Evolutionary conservation across 2,888 invertebrate genomes (phyloP), one percentile per base, ranked within the genome.

Genomic region (Dynastes maya): DNA sequence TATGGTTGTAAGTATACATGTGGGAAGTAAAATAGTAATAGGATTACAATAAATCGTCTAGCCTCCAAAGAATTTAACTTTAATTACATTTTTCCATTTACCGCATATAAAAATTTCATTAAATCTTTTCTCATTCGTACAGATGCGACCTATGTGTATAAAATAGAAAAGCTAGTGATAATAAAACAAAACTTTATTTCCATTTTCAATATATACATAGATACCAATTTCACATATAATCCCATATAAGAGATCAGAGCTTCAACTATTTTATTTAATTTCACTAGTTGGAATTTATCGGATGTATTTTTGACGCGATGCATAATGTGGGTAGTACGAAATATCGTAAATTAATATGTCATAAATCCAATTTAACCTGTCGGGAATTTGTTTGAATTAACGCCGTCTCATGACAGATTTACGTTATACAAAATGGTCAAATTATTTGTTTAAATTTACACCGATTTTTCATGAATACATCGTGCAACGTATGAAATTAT

Each of bases 321-420:
- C 11, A 22, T 22, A 22, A 67, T 22, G 22, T n/a, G 11, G 64
- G 32, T 29, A 37, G 67, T 4, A 37, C 22, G 45, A 37, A 37
- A 37, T 37, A 67, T 67, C 16, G 68, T 65, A 65, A 65, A 65
- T 65, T 65, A 65, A 65, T 65, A 65, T 40, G 64, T 37, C 40
- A 40, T 65, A 65, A 37, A 65, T 65, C 65, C 40, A 65, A 65
- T 65, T 65, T 16, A 65, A 37, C 65, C 8, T 40, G 65, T 65
- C 65, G 16, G 40, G 9, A 65, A 65, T 16, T 32, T 37, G 32
- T 65, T 37, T 37, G 16, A 40, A 65, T 40, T 65, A 65, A 65
- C 40, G 65, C 37, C 9, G 37, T 16, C 40, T 65, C 40, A 4
- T 40, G 40, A 65, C 65, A 40, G 16, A 40, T 65, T 55, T 55